Evolutionary conservation across 2,113 vertebrate genomes (phyloP).

Genomic region (Heloderma charlesbogerti): DNA sequence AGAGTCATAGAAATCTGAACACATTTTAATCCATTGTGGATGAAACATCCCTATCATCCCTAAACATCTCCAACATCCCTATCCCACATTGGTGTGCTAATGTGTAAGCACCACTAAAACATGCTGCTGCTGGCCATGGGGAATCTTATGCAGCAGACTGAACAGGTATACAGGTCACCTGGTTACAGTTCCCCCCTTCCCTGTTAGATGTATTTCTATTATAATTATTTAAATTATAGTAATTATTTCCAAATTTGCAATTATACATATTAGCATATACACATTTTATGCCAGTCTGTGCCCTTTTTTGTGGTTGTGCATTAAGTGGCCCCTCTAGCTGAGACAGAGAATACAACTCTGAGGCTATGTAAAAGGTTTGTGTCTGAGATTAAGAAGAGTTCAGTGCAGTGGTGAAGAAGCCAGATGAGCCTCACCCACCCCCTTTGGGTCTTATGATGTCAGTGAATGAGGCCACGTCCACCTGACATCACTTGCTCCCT

Average conservation of each 20-base stretch:
- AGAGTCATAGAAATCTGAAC: too few relatives aligned
- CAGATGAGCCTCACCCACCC: too few relatives aligned
- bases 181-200: too few relatives aligned
- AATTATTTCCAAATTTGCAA: background rate
- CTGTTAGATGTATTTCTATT: background rate
- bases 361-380: background rate
- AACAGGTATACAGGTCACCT: background rate
- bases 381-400: background rate
- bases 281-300: background rate
- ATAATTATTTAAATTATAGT: background rate
- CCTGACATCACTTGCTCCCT: too few relatives aligned
- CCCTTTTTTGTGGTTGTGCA: background rate
- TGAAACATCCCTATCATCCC: too few relatives aligned
- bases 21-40: too few relatives aligned
- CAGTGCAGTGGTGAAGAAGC: background rate
- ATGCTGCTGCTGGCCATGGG: too few relatives aligned
- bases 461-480: too few relatives aligned
- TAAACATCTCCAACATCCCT: too few relatives aligned
- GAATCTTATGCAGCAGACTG: background rate
- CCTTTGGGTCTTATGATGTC: too few relatives aligned
- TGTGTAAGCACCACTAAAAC: background rate
- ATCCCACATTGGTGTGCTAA: background rate
- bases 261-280: background rate
- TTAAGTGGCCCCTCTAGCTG: background rate
- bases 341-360: background rate